Base-by-base conservation (phyloP, 2,888 invertebrate species). In the Drosophila aldrichi region DNA sequence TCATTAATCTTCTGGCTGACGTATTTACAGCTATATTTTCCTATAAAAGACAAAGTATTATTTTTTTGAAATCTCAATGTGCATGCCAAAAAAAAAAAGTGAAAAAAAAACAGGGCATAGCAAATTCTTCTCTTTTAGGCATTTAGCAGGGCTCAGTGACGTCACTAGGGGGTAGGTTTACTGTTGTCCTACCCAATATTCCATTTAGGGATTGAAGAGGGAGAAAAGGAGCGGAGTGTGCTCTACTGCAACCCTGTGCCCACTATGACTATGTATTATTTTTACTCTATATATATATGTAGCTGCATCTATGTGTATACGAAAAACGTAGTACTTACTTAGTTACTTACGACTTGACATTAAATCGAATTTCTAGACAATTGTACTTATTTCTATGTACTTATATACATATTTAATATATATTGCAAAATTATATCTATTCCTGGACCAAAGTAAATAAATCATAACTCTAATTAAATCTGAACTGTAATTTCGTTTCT, bases 61-160 rank as follows among this genome's bases (percentile, higher is more conserved):
- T 74, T 74, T 80, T 76, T 70, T 69, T 34, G 57, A 74, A 85
- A 88, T 81, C 83, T 85, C 88, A 86, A 86, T 41, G 71, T 41
- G 62, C 69, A 79, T 60, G 74, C 81, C 79, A 88, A 85, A 84
- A 78, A 74, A 22, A 25, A 61, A 48, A 51, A 36, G 6, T n/a
- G 14, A 18, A 54, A 59, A n/a, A 51, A 72, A 25, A 43, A 58
- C 36, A 44, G 40, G 32, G 62, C 70, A 38, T 68, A 52, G 44
- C 61, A 72, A 46, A 62, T 32, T 20, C 12, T 59, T 48, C 36
- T 16, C 40, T 25, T 36, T 48, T 48, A 65, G 59, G 79, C 76
- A 79, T 76, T 79, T 76, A 70, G 56, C 46, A 25, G 49, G 43
- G 36, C 48, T 36, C 46, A 43, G 56, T 8, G 41, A 34, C 5